These are phyloP conservation scores for Platorchestia sp. DNA, from an alignment of 1,140 invertebrate genomes.

Conservation along the genomic window DNA sequence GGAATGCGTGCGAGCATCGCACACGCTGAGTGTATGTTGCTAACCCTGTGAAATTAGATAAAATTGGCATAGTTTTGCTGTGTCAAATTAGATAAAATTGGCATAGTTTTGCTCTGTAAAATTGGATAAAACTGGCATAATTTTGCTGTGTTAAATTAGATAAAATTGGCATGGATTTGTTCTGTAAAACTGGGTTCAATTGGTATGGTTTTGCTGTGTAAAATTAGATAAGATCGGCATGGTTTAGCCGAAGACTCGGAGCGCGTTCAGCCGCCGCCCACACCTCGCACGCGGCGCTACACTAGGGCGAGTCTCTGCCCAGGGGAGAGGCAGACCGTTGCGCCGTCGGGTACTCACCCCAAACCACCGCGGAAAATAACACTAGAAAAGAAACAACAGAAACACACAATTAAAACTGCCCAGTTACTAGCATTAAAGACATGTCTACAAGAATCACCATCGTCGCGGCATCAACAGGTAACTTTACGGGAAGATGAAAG, in stretches of 20 bases:
- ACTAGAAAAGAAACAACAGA: constrained; percentile 65
- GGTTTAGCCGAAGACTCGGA: neutral
- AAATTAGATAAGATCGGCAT: no score
- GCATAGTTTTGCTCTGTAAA: no score
- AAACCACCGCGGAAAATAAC: constrained; percentile 66
- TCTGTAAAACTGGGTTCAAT: no score
- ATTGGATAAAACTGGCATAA: no score
- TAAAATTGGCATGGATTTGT: no score
- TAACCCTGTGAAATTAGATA: no score
- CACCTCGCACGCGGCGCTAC: neutral
- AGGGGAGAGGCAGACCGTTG: neutral
- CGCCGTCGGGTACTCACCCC: constrained; percentile 60
- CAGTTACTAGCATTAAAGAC: neutral
- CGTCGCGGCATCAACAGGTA: neutral
- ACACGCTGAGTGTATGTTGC: no score
- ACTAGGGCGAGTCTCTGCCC: neutral
- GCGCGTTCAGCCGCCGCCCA: neutral
- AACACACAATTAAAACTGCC: constrained; percentile 10
- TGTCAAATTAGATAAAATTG: no score
- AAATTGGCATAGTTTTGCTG: no score
- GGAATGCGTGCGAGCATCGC: neutral
- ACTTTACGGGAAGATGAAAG: neutral
- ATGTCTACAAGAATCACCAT: neutral
- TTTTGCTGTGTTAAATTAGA: no score
- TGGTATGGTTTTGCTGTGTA: no score